phyloP scores from a whole-genome alignment of 1,140 invertebrate species.

The Teleogryllus occipitalis region DNA sequence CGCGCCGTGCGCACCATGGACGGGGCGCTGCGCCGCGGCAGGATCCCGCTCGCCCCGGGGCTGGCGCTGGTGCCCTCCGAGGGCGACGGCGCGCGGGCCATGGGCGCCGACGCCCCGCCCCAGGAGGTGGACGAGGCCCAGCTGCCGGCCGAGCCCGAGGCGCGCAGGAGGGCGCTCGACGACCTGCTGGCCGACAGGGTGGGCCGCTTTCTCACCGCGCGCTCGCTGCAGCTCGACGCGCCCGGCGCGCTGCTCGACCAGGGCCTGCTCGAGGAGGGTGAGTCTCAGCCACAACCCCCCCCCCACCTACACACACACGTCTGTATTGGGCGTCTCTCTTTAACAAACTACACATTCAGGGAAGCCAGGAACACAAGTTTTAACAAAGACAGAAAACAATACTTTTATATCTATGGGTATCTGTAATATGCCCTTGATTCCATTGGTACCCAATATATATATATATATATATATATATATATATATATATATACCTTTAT shows the following conservation, averaged over 20 bases:
- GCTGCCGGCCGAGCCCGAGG: conserved; percentile 27
- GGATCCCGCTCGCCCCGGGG: conserved; percentile 53
- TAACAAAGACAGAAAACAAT: too few species aligned
- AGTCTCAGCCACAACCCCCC: too few species aligned
- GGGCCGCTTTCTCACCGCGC: conserved; percentile 48
- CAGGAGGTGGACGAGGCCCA: conserved; percentile 30
- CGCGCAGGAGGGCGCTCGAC: conserved; percentile 39
- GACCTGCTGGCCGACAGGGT: conserved; percentile 48
- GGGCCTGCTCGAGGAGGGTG: too few species aligned
- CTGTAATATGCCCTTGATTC: too few species aligned
- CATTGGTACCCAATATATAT: too few species aligned
- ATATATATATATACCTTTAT: too few species aligned
- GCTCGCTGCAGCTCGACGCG: conserved; percentile 48
- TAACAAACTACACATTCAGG: too few species aligned
- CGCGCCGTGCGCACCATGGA: conserved; percentile 53
- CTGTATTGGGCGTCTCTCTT: too few species aligned
- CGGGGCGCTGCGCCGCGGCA: conserved; percentile 50
- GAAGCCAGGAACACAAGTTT: too few species aligned
- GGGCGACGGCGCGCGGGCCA: conserved; percentile 34
- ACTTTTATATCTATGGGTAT: too few species aligned
- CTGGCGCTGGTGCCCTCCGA: conserved; percentile 41
- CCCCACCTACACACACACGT: too few species aligned
- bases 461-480: too few species aligned
- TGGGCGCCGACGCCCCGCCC: conserved; percentile 45
- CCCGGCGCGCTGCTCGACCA: conserved; percentile 32